A percentile compares a stretch with the other conserved stretches of the same genome.
Evolutionary conservation across 1,140 invertebrate genomes (phyloP).

Genomic region (Drosophila serrata): DNA sequence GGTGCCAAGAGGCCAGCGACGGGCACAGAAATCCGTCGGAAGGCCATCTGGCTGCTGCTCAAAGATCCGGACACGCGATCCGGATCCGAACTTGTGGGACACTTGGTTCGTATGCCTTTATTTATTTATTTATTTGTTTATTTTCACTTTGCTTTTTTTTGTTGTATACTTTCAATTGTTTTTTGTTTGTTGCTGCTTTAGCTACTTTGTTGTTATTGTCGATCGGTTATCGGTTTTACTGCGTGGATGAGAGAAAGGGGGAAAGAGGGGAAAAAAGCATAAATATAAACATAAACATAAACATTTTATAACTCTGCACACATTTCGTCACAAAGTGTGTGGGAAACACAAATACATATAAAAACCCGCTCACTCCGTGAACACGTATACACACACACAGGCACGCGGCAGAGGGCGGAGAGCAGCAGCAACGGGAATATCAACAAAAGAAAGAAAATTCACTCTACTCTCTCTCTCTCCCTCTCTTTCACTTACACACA

Average conservation of each 20-base stretch:
- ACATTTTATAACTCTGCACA: slow-evolving; percentile 44
- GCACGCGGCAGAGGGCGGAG: slow-evolving; percentile 3
- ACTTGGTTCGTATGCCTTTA: slow-evolving; percentile 10
- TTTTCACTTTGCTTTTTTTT: not conserved
- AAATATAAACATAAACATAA: slow-evolving; percentile 56
- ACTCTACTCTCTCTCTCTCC: not conserved
- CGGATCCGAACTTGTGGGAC: slow-evolving; percentile 13
- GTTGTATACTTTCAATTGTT: slow-evolving; percentile 1
- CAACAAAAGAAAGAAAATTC: slow-evolving; percentile 50
- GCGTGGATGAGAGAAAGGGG: not conserved
- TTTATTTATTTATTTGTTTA: slow-evolving; percentile 2
- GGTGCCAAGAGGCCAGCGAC: slow-evolving; percentile 32
- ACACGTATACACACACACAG: slow-evolving; percentile 31
- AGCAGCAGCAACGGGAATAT: slow-evolving; percentile 21
- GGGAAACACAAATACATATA: slow-evolving; percentile 44
- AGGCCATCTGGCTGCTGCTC: slow-evolving; percentile 34
- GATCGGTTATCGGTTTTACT: slow-evolving; percentile 35
- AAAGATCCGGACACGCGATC: slow-evolving; percentile 22
- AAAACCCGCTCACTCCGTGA: slow-evolving; percentile 18
- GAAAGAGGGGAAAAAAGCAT: slow-evolving; percentile 38
- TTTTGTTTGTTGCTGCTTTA: slow-evolving; percentile 6
- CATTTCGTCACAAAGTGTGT: slow-evolving; percentile 52
- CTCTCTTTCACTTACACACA: not conserved
- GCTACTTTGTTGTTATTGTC: slow-evolving; percentile 33
- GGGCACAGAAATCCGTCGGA: slow-evolving; percentile 34